Evolutionary conservation across 2,888 invertebrate genomes (phyloP), one percentile per base, ranked within the genome.

Genomic region (Idaea dimidiata): DNA sequence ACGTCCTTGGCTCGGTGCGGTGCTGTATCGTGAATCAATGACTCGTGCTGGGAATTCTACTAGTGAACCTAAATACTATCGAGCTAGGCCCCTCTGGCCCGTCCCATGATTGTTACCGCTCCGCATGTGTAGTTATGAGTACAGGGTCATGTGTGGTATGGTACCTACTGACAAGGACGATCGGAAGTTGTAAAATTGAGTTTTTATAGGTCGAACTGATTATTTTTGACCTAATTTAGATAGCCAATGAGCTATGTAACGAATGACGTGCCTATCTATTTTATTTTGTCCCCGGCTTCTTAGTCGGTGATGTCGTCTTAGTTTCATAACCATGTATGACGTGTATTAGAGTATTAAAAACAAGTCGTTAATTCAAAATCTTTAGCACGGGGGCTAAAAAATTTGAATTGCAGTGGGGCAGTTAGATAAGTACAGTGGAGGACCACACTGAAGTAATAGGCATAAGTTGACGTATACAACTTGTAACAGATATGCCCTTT

Each of bases 41-140:
- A 62, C 43, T 60, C 64, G 62, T 65, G 68, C 61, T 66, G 66
- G 64, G 66, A 67, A 68, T 67, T 56, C 59, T 54, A 59, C 58
- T 60, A 43, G 5, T 8, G 43, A 3, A 14, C 8, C 43, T 43
- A 43, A 14, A 43, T 14, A 43, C 43, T 24, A 24, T 24, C 43
- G 14, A 43, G 43, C 43, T 14, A 43, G 60, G 69, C 69, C 72
- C 59, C 1, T 24, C 24, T 24, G 60, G 69, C 69, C 72, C 59
- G 55, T 67, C 71, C 69, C 66, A 66, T 59, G 55, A 69, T 72
- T 72, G 70, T 72, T 61, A 16, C 54, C 31, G 66, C 60, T 58
- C 33, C 57, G 66, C 59, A 62, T 58, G 63, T 59, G 63, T 66
- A 58, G 55, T 57, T 16, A 24, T 24, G 24, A 24, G 24, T 24